Base-by-base conservation (phyloP, 2,888 invertebrate species). In the Synanthedon formicaeformis region DNA sequence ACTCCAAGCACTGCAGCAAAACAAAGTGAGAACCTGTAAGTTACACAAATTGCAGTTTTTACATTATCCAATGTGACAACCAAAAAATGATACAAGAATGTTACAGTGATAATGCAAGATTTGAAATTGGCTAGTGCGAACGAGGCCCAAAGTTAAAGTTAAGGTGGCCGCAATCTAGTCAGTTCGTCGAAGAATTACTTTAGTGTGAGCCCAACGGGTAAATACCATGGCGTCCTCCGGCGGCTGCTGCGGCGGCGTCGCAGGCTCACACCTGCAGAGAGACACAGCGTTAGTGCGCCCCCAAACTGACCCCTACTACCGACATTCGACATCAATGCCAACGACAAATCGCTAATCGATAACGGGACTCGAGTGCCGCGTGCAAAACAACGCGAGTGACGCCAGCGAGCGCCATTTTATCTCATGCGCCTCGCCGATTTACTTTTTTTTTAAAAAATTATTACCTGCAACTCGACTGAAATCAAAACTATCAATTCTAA, bases 1-100 rank as follows among this genome's bases (percentile, higher is more conserved):
- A 84, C 85, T 85, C 88, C 88, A 88, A 88, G 88, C 88, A 88
- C 88, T 88, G 88, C 88, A 82, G 87, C 88, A 88, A 88, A 88
- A 80, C 81, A 88, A 85, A 84, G 79, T 80, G 83, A 75, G 78
- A 87, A 87, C 88, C 88, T 88, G 88, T 81, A 88, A 88, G 81
- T 88, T 88, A 84, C 81, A 84, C 86, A 69, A 80, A 55, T 74
- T 73, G 73, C 71, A 83, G 80, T 66, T 76, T 85, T 83, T 73
- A 84, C 80, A 79, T 83, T 83, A 78, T 73, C 75, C 64, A 66
- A 67, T 53, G 54, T 72, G 71, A 84, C 85, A 84, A 83, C 84
- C 71, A 84, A 76, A 73, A 23, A 73, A 66, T 65, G 55, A 71
- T 76, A 78, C 79, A 77, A 75, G 71, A 75, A 81, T 76, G 80